Evolutionary conservation across 2,113 vertebrate species (phyloP), one percentile per base, ranked within the genome.

Genomic region (Terrapene triunguis): DNA sequence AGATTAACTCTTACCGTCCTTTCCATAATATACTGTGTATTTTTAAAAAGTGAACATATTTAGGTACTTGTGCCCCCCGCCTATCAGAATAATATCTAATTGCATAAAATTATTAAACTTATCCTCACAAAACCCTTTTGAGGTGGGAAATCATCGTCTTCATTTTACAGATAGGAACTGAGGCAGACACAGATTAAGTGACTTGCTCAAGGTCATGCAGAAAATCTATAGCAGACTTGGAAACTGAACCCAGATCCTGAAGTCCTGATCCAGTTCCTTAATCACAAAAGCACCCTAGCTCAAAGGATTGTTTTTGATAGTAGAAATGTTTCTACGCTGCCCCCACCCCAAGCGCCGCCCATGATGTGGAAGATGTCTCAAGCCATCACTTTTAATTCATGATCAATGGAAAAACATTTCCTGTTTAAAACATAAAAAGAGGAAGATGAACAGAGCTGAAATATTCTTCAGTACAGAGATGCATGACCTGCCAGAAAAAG

Each of bases 381-480:
- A 92, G 21, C 1, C 25, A 44, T 14, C 82, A 87, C 48, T 65
- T 85, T 9, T 4, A n/a, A 47, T 82, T 42, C 14, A 21, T 55
- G 19, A 93, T 48, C 42, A 84, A 62, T 0, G 1, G 50, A 2
- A n/a, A 81, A 29, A 69, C 11, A 35, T 32, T 80, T 38, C 82
- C 54, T 9, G 29, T 74, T 93, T 35, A 10, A 59, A n/a, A 38
- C 12, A 44, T 16, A 29, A 74, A 94, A 90, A 83, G 86, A 54
- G 47, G 95, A 96, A 95, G 80, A 29, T 3, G 19, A 92, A 47
- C 89, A 84, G 50, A 50, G 65, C 47, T 29, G 74, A 88, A 84
- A 57, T 0, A 35, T 3, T 0, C 0, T 29, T 91, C 25, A 80
- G 84, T 69, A 81, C 50, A 84, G 62, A 80, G 69, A 87, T 3